Evolutionary conservation across 1,140 invertebrate genomes (phyloP).

Genomic region (Wasmannia auropunctata): DNA sequence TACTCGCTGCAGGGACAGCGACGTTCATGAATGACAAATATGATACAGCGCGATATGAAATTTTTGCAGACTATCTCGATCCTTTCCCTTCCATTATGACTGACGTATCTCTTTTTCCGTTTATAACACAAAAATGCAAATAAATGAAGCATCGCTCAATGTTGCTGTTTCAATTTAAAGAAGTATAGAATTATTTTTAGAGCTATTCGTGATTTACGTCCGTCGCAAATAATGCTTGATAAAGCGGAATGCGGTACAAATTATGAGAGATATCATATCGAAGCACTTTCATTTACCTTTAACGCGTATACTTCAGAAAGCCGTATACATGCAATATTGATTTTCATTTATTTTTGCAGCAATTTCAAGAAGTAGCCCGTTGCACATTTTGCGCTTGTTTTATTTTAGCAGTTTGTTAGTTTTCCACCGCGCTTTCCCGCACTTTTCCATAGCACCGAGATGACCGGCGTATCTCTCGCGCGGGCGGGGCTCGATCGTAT

Average conservation of each 20-base stretch:
- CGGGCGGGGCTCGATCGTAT: background rate
- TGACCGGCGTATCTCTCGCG: background rate
- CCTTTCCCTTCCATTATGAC: background rate
- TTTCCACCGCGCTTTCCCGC: background rate
- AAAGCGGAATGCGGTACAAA: background rate
- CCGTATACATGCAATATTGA: background rate
- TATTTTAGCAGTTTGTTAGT: constrained; percentile 20
- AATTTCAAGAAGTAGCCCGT: background rate
- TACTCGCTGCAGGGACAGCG: background rate
- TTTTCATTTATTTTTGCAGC: background rate
- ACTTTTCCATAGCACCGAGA: background rate
- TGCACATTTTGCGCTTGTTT: constrained; percentile 9
- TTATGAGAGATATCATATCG: background rate
- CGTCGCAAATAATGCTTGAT: background rate
- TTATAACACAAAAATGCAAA: background rate
- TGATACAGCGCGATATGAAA: background rate
- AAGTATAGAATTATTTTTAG: background rate
- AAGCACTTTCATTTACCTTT: background rate
- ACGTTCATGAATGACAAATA: background rate
- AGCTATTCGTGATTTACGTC: background rate
- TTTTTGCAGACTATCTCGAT: background rate
- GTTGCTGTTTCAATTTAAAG: background rate
- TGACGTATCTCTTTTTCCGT: background rate
- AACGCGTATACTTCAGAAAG: background rate
- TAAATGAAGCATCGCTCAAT: background rate